Conservation (phyloP, 2,113 vertebrate species). For the Felis chaus region DNA sequence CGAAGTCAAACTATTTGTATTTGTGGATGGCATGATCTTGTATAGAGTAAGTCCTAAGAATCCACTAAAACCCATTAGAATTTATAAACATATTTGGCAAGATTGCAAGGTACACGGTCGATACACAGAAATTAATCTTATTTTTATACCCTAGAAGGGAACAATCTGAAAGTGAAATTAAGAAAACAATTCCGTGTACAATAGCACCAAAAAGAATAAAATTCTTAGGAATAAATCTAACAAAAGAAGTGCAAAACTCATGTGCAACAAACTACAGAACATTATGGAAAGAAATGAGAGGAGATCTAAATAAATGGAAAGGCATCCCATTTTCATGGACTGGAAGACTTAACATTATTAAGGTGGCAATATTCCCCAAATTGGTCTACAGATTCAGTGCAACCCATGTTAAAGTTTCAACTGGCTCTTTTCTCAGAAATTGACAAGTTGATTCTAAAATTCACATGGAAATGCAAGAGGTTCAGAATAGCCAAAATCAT, state of each 20-base stretch:
- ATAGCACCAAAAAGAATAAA: background rate
- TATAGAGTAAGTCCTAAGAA: background rate
- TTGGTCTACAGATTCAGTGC: background rate
- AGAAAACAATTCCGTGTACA: background rate
- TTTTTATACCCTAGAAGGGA: background rate
- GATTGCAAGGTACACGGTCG: background rate
- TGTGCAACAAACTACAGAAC: background rate
- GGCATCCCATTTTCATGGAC: background rate
- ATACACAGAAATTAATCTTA: background rate
- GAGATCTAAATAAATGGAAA: background rate
- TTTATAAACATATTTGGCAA: background rate
- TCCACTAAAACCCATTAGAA: background rate
- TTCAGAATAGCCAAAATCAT: background rate
- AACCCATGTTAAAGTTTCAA: background rate
- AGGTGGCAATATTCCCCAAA: background rate
- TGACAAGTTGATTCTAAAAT: background rate
- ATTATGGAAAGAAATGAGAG: background rate
- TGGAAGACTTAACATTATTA: background rate
- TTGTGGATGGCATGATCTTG: background rate
- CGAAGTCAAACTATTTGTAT: background rate
- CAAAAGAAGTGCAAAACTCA: background rate
- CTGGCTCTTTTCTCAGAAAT: background rate
- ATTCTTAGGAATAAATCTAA: background rate
- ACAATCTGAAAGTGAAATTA: background rate
- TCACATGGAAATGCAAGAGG: background rate